These are phyloP conservation scores for Brachyopa scutellaris DNA, from an alignment of 2,888 invertebrate genomes.

Conservation along the genomic window DNA sequence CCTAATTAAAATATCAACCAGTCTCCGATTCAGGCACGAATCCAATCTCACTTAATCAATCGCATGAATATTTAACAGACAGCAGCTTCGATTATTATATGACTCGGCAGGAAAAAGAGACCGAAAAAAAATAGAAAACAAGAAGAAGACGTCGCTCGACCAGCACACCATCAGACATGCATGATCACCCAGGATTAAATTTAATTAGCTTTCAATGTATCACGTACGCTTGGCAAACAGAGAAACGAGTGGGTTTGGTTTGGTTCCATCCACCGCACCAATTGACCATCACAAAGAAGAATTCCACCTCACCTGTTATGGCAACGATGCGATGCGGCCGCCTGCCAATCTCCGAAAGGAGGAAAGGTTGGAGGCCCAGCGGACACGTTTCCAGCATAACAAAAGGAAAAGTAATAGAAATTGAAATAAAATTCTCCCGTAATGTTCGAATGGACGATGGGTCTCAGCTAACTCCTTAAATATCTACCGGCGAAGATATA, in stretches of 20 bases:
- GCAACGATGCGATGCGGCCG: not conserved
- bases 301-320: conserved; percentile 36
- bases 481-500: conserved; percentile 56
- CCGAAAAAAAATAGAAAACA: not conserved
- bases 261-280: conserved; percentile 14
- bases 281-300: conserved; percentile 33
- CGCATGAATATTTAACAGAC: conserved; percentile 68
- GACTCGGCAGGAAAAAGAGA: conserved; percentile 34
- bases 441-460: conserved; percentile 59
- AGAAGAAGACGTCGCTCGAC: conserved; percentile 16
- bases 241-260: not conserved
- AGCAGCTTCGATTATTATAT: conserved; percentile 62
- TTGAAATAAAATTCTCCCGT: conserved; percentile 71
- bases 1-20: conserved; percentile 63
- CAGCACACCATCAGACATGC: conserved; percentile 24
- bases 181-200: conserved; percentile 73
- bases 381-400: conserved; percentile 70
- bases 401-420: conserved; percentile 72
- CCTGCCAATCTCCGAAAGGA: not conserved
- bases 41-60: conserved; percentile 69
- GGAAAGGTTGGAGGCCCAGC: conserved; percentile 17
- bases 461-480: conserved; percentile 20
- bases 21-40: conserved; percentile 47
- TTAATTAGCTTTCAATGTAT: conserved; percentile 74
- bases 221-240: conserved; percentile 62